phyloP scores from a whole-genome alignment of 2,888 invertebrate genomes.

The Pilophorus perplexus region DNA sequence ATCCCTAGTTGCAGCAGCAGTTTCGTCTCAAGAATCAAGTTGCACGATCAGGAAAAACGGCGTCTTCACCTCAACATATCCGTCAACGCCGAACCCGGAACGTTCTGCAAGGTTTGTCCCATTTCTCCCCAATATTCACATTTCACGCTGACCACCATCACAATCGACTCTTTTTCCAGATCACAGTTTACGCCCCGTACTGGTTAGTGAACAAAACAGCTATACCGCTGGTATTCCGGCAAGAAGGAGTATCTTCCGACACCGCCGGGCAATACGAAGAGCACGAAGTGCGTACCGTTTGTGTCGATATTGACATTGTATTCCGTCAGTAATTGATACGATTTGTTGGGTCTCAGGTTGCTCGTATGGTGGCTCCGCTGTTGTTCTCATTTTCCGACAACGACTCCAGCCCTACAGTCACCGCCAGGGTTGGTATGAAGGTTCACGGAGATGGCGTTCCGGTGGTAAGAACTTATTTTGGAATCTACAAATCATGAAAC shows the following conservation, averaged over 20 bases:
- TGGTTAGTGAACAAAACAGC: constrained; percentile 92
- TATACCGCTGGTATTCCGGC: constrained; percentile 89
- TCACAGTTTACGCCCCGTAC: constrained; percentile 48
- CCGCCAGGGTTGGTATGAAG: constrained; percentile 72
- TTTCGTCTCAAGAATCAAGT: constrained; percentile 67
- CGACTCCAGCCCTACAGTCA: constrained; percentile 75
- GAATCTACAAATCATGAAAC: too few relatives aligned
- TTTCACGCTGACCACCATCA: too few relatives aligned
- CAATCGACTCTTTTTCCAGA: too few relatives aligned
- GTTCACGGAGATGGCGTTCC: constrained; percentile 58
- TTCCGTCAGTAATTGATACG: too few relatives aligned
- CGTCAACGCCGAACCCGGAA: constrained; percentile 60
- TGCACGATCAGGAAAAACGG: constrained; percentile 71
- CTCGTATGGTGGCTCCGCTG: constrained; percentile 86
- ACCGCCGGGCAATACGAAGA: constrained; percentile 91
- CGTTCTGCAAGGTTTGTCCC: constrained; percentile 59
- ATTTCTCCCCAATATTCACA: too few relatives aligned
- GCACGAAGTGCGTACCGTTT: constrained; percentile 70
- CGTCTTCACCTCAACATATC: constrained; percentile 72
- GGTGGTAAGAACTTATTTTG: constrained; percentile 53
- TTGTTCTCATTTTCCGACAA: constrained; percentile 91
- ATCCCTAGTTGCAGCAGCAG: constrained; percentile 53
- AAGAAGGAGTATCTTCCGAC: constrained; percentile 74
- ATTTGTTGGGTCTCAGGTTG: too few relatives aligned
- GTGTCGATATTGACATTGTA: too few relatives aligned